A percentile compares a stretch with the other conserved stretches of the same genome.
Conservation (phyloP, 2,888 invertebrate species). For the Ochlodes sylvanus region DNA sequence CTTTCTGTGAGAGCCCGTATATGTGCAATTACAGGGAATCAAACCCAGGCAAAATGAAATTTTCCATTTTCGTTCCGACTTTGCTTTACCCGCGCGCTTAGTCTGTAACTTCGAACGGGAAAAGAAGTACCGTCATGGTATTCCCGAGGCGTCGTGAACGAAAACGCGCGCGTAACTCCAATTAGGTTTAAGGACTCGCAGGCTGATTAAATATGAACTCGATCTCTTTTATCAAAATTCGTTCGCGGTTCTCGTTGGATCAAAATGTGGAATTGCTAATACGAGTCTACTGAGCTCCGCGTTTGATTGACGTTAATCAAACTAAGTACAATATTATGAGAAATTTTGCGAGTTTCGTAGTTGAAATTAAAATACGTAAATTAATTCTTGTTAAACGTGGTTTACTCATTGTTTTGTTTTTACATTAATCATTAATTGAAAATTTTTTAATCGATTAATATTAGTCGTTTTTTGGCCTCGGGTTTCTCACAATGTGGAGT, state of each 20-base stretch:
- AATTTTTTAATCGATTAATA: too few species aligned
- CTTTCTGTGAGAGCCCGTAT: slow-evolving; percentile 45
- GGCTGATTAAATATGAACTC: slow-evolving; percentile 70
- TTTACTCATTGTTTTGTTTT: too few species aligned
- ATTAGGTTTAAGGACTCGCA: slow-evolving; percentile 56
- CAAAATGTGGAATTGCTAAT: neutral
- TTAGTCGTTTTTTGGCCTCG: too few species aligned
- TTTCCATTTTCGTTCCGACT: slow-evolving; percentile 51
- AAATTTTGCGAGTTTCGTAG: too few species aligned
- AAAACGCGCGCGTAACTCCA: slow-evolving; percentile 53
- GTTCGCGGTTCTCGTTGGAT: slow-evolving; percentile 41
- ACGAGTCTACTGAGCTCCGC: too few species aligned
- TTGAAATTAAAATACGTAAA: too few species aligned
- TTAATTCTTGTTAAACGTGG: too few species aligned
- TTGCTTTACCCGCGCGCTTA: slow-evolving; percentile 38
- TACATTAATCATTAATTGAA: too few species aligned
- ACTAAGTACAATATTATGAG: too few species aligned
- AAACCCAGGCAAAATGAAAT: slow-evolving; percentile 57
- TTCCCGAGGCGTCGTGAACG: slow-evolving; percentile 42
- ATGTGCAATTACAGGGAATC: slow-evolving; percentile 59
- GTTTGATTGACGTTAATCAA: neutral
- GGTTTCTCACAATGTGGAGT: too few species aligned
- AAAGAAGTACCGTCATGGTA: slow-evolving; percentile 36
- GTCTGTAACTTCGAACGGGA: slow-evolving; percentile 39
- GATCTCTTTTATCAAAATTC: slow-evolving; percentile 56